Base-by-base conservation (phyloP, 2,113 vertebrate genomes). In the Abramis brama region DNA sequence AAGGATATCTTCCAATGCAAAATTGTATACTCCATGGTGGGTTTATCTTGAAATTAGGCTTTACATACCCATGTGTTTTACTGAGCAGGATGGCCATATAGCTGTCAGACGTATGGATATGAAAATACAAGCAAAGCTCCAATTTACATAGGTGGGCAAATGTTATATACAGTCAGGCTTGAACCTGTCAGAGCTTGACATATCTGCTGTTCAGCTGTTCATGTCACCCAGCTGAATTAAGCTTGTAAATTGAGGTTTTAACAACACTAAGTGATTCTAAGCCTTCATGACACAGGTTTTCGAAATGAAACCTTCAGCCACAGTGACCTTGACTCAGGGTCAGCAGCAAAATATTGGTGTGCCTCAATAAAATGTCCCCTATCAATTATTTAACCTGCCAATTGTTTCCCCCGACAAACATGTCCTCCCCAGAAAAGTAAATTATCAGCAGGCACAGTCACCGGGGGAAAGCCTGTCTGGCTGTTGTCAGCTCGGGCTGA, bases 361-460 rank as follows among this genome's bases (percentile, higher is more conserved):
- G 82, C 90, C 89, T 90, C 91, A 86, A 90, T 90, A 91, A 92
- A 93, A 93, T 94, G 91, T 93, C 86, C 91, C 85, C 33, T 88
- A 94, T 95, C 91, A 94, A 94, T 94, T 93, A 93, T 93, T 92
- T 86, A 94, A 87, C 90, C 85, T 88, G 90, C 91, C 91, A 92
- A 93, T 93, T 91, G 91, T 92, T 92, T 92, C 90, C 90, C 85
- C 91, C 89, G 88, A 91, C 91, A 91, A 93, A 92, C 90, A 94
- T 91, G 88, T 91, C 90, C 91, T 87, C 84, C 82, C 82, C 90
- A 89, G 90, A 91, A 92, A 92, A 92, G 91, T 91, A 91, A 92
- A 93, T 93, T 87, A 92, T 91, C 90, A 91, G 90, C 59, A 88
- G 89, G 88, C 88, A 64, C 60, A 84, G 90, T 86, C 93, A 90